Evolutionary conservation across 2,113 vertebrate genomes (phyloP), one percentile per base, ranked within the genome.

Genomic region (Anseranas semipalmata): DNA sequence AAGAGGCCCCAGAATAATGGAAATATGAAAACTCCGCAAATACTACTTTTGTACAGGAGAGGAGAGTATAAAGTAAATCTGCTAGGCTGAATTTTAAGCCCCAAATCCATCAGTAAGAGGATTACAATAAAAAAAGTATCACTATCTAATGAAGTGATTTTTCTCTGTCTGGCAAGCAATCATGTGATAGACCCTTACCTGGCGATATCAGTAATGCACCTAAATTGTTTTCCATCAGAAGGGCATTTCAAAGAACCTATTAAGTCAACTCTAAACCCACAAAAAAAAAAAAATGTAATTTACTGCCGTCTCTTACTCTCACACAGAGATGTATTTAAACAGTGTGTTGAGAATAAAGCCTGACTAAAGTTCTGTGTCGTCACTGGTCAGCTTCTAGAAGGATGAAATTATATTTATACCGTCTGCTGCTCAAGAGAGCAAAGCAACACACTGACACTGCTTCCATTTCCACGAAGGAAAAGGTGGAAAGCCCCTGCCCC

Each of bases 71-170:
- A 68, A 77, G 75, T 52, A 75, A 90, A 72, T 87, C 66, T 37
- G 59, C 58, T 35, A 60, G 35, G 53, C 85, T 78, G 60, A 59
- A 87, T 85, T 89, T 90, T 85, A 90, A 92, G 65, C 58, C 45
- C 22, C 48, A 93, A 94, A 92, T 90, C 71, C 90, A 90, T 41
- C 72, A 55, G 7, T 94, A 93, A 94, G 90, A 50, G 13, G 92
- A 94, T 93, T 95, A 90, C 72, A 88, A 88, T 77, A 62, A 80
- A 21, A 33, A 91, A 86, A 65, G 28, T 85, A 88, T 80, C 3
- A 4, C 77, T 85, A 56, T 39, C 89, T 89, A 94, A 90, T 46
- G 32, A 92, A 80, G 68, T 58, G 81, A 77, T 92, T 94, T 93
- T 94, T 78, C 65, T 71, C 60, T 88, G 59, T 76, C 71, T 74